These are phyloP conservation scores for Ridgeia piscesae DNA, from an alignment of 1,140 invertebrate genomes.

Conservation along the genomic window DNA sequence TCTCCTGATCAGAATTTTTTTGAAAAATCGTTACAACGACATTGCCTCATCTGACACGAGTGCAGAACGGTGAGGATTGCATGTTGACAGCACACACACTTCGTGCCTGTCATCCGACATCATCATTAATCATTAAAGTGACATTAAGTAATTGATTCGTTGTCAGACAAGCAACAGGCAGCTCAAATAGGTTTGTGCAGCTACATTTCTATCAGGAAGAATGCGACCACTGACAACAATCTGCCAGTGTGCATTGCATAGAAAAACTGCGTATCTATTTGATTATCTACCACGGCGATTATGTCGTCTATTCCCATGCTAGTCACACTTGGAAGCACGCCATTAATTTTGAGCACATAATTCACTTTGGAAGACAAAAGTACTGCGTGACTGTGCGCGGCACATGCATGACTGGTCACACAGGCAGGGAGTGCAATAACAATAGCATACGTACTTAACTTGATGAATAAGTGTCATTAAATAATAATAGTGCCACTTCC, in stretches of 20 bases:
- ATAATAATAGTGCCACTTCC: background rate
- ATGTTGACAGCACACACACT: background rate
- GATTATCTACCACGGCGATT: background rate
- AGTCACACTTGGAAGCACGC: background rate
- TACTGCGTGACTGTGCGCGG: background rate
- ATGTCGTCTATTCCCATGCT: background rate
- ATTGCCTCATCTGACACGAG: background rate
- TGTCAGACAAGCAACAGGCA: background rate
- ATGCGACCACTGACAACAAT: background rate
- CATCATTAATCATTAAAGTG: constrained; percentile 6
- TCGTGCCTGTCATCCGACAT: background rate
- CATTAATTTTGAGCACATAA: constrained; percentile 1
- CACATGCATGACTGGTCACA: background rate
- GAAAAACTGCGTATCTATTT: background rate
- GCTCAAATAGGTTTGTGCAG: background rate
- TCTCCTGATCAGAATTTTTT: background rate
- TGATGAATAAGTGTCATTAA: constrained; percentile 6
- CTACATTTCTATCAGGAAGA: background rate
- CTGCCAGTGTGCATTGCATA: background rate
- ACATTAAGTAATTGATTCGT: background rate
- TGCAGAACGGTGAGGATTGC: background rate
- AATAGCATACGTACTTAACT: constrained; percentile 1
- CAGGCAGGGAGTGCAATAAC: background rate
- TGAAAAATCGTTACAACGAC: background rate
- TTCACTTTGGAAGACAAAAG: background rate